Base-by-base conservation (phyloP, 2,113 vertebrate species). In the Odocoileus hemionus region DNA sequence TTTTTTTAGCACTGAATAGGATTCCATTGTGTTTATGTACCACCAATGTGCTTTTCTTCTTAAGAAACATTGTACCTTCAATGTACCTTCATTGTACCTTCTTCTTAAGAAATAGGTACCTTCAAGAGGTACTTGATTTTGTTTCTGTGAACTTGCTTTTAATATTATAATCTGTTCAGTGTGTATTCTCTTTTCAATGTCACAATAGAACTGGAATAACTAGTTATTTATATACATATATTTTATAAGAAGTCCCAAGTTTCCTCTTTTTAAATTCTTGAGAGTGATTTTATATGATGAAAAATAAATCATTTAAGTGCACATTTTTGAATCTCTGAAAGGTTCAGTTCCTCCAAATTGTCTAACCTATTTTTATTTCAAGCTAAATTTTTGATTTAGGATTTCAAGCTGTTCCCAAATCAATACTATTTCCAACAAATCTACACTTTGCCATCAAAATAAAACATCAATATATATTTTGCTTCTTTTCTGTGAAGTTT, bases 301-400 rank as follows among this genome's bases (percentile, higher is more conserved):
- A 85, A 96, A 79, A 91, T 54, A 74, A 79, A 86, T 76, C 15
- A 84, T 78, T 74, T 58, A 80, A 91, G 10, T 87, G 4, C 3
- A 52, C 0, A 1, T 64, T 96, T 96, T 26, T 52, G 25, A 94
- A 84, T 78, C 36, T 89, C 30, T 54, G 15, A 67, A 94, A 86
- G 7, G 4, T 79, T 90, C 57, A 88, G 6, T 79, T 93, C 23
- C 11, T 93, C 15, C 36, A 79, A 87, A 52, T 74, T 95, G 82
- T 93, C 58, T 76, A 76, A n/a, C n/a, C 6, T 95, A 28, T 89
- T 93, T 89, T 83, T 74, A 87, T 79, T 82, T 87, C 50, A 94
- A 82, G 25, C 21, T 64, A 80, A 36, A 79, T 30, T 84, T 96
- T 96, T 0, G 2, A 84, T 80, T 91, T 96, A 96, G 25, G 4